Evolutionary conservation across 92 coral and sea anemone genomes (phyloP), one percentile per base, ranked within the genome.

Genomic region (Meandrina meandrites): DNA sequence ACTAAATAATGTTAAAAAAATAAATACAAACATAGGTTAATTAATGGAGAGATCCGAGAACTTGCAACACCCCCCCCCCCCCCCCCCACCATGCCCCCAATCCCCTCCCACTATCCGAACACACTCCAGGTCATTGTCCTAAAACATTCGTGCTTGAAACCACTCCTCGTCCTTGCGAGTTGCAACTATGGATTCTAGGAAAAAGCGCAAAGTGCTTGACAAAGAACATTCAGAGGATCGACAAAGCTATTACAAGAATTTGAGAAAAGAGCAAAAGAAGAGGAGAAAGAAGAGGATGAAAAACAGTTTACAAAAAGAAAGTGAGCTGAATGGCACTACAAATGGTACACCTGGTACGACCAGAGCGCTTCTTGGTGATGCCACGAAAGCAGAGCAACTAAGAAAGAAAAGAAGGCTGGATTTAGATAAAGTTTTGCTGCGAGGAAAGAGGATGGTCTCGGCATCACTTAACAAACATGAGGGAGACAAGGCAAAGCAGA

Each of bases 391-490:
- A 21, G 16, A 53, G 35, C 18, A 24, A 66, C 28, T 13, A 28
- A 74, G 35, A 27, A 81, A 68, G 64, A 81, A 81, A 66, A 81
- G 85, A 76, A 83, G 77, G 70, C 76, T 82, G 72, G 85, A 83
- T 45, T 34, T 24, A 28, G 69, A 87, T 32, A 64, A 87, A 71
- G 53, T n/a, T 24, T 30, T 80, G 50, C 75, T 79, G 15, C 62
- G 87, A 27, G 87, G 87, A 71, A 88, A 88, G 64, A 75, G 87
- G 79, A 82, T 82, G 83, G 70, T 88, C 12, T 60, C 81, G 51
- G 87, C 79, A 7, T 32, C 53, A 10, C 37, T 56, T 14, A 21
- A 60, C 11, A 37, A 21, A 27, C 36, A 62, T 5, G 13, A 19
- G 1, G 16, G 28, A 82, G 57, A 70, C 27, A 36, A 32, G 27